Percentiles rank a stretch among this genome's conserved stretches.
Conservation (phyloP, 2,888 invertebrate species). For the Cerceris ruficornis region DNA sequence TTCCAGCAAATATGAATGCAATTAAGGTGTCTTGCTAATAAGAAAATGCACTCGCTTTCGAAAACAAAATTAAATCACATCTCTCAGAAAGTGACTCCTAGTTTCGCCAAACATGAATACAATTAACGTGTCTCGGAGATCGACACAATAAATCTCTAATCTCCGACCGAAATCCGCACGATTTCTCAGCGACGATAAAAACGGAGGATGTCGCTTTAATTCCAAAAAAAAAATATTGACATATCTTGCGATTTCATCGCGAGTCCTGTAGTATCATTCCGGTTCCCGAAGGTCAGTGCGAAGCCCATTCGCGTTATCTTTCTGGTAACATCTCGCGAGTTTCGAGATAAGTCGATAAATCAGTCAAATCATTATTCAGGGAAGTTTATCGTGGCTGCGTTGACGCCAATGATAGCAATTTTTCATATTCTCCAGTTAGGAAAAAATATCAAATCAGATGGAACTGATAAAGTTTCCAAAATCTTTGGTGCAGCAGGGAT, state of each 20-base stretch:
- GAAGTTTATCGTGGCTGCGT: constrained; percentile 10
- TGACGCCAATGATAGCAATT: not conserved
- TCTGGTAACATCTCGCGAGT: not conserved
- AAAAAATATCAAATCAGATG: not conserved
- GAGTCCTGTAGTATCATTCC: not conserved
- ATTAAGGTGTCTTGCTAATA: not conserved
- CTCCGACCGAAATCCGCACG: not conserved
- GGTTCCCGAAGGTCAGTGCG: not conserved
- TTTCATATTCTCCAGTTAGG: not conserved
- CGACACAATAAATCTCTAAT: not conserved
- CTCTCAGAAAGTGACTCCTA: too few species aligned
- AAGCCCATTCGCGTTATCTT: not conserved
- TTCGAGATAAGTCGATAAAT: constrained; percentile 3
- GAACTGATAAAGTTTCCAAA: too few species aligned
- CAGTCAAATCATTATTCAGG: constrained; percentile 3
- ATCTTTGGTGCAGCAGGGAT: too few species aligned
- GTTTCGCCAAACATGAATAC: not conserved
- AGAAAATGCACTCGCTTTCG: not conserved
- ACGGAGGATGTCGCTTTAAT: not conserved
- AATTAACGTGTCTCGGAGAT: not conserved
- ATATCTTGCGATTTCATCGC: not conserved
- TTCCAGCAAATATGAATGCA: not conserved
- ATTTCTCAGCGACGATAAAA: not conserved
- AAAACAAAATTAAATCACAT: not conserved
- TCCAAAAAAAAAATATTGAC: not conserved